Conservation (phyloP, 2,113 vertebrate species). For the Chascanopsetta lugubris region DNA sequence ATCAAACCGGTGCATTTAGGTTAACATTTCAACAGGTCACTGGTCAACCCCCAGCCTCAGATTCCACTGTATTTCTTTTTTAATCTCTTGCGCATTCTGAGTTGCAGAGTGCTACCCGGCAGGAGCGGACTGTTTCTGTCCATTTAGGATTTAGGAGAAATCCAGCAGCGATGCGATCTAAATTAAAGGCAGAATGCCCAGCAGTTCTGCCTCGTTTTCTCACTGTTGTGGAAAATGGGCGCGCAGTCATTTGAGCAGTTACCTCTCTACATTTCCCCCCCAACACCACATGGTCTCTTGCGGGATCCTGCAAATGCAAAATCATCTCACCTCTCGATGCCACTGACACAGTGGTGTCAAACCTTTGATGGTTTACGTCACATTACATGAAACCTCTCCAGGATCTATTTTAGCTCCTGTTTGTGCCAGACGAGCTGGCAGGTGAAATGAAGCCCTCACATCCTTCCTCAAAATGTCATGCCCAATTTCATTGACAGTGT, state of each 20-base stretch:
- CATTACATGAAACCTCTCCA: no score
- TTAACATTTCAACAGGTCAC: neutral
- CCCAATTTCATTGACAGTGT: no score
- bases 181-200: constrained; percentile 28
- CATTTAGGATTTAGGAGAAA: constrained; percentile 40
- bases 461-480: no score
- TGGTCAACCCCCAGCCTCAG: neutral
- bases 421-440: neutral
- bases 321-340: neutral
- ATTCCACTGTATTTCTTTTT: neutral
- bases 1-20: no score
- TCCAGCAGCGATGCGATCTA: constrained; percentile 34
- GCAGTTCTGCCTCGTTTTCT: constrained; percentile 23
- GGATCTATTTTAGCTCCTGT: constrained; percentile 3
- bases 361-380: neutral
- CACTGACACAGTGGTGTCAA: constrained; percentile 1
- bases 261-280: constrained; percentile 11
- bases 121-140: neutral
- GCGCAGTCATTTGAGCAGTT: constrained; percentile 29
- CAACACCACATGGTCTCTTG: neutral
- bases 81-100: constrained; percentile 4
- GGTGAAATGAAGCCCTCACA: neutral
- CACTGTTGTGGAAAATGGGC: constrained; percentile 39
- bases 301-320: constrained; percentile 13
- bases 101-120: neutral